Evolutionary conservation across 1,140 invertebrate species (phyloP).

Genomic region (Macrobrachium rosenbergii): DNA sequence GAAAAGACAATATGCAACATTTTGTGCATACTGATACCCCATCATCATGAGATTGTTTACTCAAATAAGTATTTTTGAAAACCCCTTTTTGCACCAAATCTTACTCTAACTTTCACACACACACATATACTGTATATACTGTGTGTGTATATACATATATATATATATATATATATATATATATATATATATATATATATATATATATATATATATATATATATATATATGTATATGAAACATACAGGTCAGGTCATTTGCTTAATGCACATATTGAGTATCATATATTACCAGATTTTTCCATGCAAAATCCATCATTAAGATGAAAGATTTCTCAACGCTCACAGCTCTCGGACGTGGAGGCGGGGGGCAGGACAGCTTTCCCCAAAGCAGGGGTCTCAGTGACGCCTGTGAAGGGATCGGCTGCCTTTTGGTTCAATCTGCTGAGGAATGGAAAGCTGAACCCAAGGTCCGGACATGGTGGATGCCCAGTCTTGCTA

Average conservation of each 20-base stretch:
- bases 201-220: no score
- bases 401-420: slow-evolving; percentile 89
- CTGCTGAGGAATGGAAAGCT: slow-evolving; percentile 91
- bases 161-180: no score
- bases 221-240: no score
- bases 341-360: slow-evolving; percentile 86
- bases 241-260: no score
- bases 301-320: no score
- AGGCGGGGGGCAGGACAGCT: slow-evolving; percentile 94
- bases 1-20: not conserved
- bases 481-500: slow-evolving; percentile 95
- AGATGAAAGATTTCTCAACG: not conserved
- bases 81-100: no score
- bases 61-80: slow-evolving; percentile 62
- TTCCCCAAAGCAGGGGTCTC: slow-evolving; percentile 88
- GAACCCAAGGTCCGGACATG: slow-evolving; percentile 91
- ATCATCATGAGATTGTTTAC: not conserved
- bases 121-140: no score
- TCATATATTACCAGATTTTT: no score
- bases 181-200: no score
- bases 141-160: no score
- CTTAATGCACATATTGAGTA: no score
- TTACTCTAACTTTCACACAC: no score
- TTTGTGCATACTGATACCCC: not conserved
- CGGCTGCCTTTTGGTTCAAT: slow-evolving; percentile 97